phyloP scores from a whole-genome alignment of 2,113 vertebrate species.

The Sardina pilchardus region DNA sequence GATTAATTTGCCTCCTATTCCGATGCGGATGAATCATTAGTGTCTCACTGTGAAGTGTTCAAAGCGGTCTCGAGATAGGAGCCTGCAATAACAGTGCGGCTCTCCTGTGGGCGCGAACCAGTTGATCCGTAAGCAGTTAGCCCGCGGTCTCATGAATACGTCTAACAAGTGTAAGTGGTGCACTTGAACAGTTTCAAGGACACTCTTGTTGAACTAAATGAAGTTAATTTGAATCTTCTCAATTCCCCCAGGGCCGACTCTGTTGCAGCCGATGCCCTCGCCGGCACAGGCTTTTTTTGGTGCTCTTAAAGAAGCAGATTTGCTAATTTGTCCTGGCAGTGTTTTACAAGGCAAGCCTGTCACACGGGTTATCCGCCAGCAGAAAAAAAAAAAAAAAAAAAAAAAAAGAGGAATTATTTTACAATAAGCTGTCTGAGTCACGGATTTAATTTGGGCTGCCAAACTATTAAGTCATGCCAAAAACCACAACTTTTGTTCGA shows the following conservation, averaged over 20 bases:
- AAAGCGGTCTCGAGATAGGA: not conserved
- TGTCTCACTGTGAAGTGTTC: slow-evolving; percentile 11
- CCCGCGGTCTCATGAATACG: slow-evolving; percentile 52
- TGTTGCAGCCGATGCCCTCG: slow-evolving; percentile 63
- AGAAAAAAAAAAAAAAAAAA: slow-evolving; percentile 68
- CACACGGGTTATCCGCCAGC: slow-evolving; percentile 59
- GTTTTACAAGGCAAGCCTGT: slow-evolving; percentile 68
- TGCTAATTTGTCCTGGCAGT: slow-evolving; percentile 73
- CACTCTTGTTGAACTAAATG: slow-evolving; percentile 72
- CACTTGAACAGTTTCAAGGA: slow-evolving; percentile 73
- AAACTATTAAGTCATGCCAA: slow-evolving; percentile 9
- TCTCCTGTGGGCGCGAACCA: slow-evolving; percentile 35
- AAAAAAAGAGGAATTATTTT: slow-evolving; percentile 67
- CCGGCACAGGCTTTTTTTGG: slow-evolving; percentile 52
- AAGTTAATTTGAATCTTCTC: slow-evolving; percentile 75
- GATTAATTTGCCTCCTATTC: slow-evolving; percentile 17
- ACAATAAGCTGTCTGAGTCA: not conserved
- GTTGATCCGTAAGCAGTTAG: slow-evolving; percentile 53
- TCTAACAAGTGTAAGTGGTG: slow-evolving; percentile 64
- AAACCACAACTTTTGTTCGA: not conserved
- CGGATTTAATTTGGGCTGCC: not conserved
- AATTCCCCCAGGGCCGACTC: slow-evolving; percentile 66
- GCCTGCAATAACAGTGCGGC: slow-evolving; percentile 12
- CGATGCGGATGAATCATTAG: slow-evolving; percentile 5
- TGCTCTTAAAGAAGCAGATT: slow-evolving; percentile 62